phyloP scores from a whole-genome alignment of 2,113 vertebrate genomes.

The Anser brachyrhynchus region DNA sequence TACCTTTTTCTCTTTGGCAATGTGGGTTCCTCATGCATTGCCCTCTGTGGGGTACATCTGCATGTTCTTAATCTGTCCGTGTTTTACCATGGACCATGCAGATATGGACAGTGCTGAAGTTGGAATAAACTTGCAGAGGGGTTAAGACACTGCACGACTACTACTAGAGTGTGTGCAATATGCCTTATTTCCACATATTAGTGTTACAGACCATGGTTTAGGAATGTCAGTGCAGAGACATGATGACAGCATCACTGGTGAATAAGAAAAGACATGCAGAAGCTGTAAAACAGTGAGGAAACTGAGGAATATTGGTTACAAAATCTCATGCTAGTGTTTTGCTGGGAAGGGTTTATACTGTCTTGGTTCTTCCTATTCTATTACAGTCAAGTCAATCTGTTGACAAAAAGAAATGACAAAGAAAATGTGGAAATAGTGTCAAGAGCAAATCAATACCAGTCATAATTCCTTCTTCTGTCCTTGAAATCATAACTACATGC shows the following conservation, averaged over 20 bases:
- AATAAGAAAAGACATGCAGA: neutral
- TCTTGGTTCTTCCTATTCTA: neutral
- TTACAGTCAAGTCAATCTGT: neutral
- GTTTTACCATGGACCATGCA: neutral
- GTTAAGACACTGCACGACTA: neutral
- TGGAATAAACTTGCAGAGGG: neutral
- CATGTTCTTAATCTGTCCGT: rapidly evolving
- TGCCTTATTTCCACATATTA: neutral
- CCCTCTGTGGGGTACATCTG: neutral
- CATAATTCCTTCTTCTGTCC: neutral
- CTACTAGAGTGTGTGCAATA: neutral
- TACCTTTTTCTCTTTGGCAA: neutral
- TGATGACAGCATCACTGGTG: neutral
- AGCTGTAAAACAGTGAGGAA: neutral
- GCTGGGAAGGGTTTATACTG: rapidly evolving
- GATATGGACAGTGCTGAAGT: rapidly evolving
- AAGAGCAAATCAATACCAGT: neutral
- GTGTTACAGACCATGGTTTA: neutral
- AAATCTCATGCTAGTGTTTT: neutral
- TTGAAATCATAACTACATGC: neutral
- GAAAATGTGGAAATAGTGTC: neutral
- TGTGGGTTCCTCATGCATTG: neutral
- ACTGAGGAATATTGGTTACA: neutral
- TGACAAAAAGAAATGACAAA: neutral
- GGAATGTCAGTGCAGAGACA: neutral